Percentiles rank a stretch among this genome's conserved stretches.
Conservation (phyloP, 2,888 invertebrate species). For the Lepetodrilus schrolli region DNA sequence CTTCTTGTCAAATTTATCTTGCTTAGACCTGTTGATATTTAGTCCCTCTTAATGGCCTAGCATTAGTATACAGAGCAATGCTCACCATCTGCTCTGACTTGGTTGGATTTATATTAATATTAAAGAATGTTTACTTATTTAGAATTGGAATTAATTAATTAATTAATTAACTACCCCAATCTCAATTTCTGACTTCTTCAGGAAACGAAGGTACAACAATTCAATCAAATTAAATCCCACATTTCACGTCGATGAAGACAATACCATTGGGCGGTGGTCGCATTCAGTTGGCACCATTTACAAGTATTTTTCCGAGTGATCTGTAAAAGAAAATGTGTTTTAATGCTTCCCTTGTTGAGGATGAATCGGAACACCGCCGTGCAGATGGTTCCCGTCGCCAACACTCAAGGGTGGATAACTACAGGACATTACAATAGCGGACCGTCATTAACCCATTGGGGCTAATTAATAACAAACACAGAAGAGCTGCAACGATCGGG, state of each 20-base stretch:
- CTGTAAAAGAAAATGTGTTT: background rate
- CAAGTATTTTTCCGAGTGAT: background rate
- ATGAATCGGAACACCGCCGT: background rate
- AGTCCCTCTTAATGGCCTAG: too few species aligned
- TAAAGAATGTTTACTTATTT: too few species aligned
- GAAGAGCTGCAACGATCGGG: background rate
- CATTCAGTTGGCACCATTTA: background rate
- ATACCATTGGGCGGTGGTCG: background rate
- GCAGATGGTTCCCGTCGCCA: background rate
- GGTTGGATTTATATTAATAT: too few species aligned
- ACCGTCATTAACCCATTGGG: constrained; percentile 7
- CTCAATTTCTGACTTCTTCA: too few species aligned
- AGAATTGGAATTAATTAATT: background rate
- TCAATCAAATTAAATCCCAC: background rate
- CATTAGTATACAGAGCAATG: too few species aligned
- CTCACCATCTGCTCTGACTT: too few species aligned
- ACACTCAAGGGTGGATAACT: background rate
- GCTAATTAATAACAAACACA: background rate
- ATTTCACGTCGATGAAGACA: background rate
- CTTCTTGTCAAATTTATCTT: too few species aligned
- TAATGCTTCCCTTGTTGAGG: background rate
- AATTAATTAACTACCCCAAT: too few species aligned
- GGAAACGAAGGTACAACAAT: too few species aligned
- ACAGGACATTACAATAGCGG: background rate
- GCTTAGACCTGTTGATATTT: too few species aligned